Percentiles rank a stretch among this genome's conserved stretches.
Evolutionary conservation across 2,888 invertebrate genomes (phyloP).

Genomic region (Philereme vetulata): DNA sequence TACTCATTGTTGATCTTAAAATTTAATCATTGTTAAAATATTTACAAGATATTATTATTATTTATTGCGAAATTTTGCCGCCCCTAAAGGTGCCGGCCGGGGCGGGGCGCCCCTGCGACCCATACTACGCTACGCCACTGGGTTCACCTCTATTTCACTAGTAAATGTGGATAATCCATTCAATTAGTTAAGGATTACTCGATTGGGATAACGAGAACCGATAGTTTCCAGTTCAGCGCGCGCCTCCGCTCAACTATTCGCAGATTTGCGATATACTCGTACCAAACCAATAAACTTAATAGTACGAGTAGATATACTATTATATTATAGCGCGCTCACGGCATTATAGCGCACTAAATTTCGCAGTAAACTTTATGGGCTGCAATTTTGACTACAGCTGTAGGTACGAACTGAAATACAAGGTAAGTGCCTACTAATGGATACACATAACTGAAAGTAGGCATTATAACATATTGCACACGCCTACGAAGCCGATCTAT

Average conservation of each 20-base stretch:
- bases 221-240: constrained; percentile 28
- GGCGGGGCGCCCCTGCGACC: too few species aligned
- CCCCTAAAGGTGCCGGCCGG: too few species aligned
- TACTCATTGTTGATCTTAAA: too few species aligned
- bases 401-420: neutral
- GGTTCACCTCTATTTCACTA: constrained; percentile 14
- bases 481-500: neutral
- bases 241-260: constrained; percentile 19
- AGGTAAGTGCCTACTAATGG: neutral
- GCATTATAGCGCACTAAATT: neutral
- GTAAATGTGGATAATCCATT: constrained; percentile 56
- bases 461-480: neutral
- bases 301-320: neutral
- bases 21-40: too few species aligned
- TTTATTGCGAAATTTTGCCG: too few species aligned
- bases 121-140: too few species aligned
- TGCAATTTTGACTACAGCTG: neutral
- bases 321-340: neutral
- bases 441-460: neutral
- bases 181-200: constrained; percentile 65
- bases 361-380: neutral
- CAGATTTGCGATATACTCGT: constrained; percentile 5
- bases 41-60: too few species aligned
- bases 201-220: constrained; percentile 52
- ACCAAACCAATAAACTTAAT: neutral